A percentile compares a stretch with the other conserved stretches of the same genome.
These are phyloP conservation scores for Galeopsomyia nigrocyanea DNA, from an alignment of 2,888 invertebrate genomes.

Conservation along the genomic window DNA sequence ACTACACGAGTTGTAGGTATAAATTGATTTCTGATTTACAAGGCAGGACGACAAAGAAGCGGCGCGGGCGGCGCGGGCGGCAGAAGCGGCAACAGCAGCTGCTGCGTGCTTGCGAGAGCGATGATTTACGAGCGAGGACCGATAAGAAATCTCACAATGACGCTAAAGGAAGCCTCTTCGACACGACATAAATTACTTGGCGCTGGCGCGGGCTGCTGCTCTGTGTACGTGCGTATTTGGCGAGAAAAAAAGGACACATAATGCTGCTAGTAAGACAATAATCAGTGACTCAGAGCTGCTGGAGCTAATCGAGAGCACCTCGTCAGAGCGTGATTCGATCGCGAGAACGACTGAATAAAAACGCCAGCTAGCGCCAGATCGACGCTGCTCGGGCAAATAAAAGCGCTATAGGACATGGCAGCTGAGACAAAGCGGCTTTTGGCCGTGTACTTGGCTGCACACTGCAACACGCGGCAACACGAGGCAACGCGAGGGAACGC, in stretches of 20 bases:
- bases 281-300: conserved; percentile 20
- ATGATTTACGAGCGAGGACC: conserved; percentile 45
- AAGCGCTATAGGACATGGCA: too few relatives aligned
- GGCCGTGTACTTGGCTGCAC: too few relatives aligned
- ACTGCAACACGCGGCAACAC: too few relatives aligned
- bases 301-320: background rate
- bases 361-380: too few relatives aligned
- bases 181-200: conserved; percentile 46
- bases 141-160: conserved; percentile 43
- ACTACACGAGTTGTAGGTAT: too few relatives aligned
- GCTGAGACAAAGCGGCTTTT: too few relatives aligned
- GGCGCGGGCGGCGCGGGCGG: background rate
- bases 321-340: background rate
- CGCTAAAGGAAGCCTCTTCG: conserved; percentile 46
- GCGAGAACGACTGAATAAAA: conserved; percentile 5
- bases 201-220: background rate
- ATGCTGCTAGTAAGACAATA: conserved; percentile 7
- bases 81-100: conserved; percentile 21
- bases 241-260: conserved; percentile 19
- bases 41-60: conserved; percentile 42
- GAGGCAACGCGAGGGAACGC: too few relatives aligned
- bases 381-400: background rate
- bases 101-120: conserved; percentile 18
- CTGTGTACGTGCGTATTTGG: conserved; percentile 3
- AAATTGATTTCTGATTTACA: conserved; percentile 49